A percentile compares a stretch with the other conserved stretches of the same genome.
phyloP scores from a whole-genome alignment of 2,797 vertebrate genomes.

The Hyperoplus immaculatus region DNA sequence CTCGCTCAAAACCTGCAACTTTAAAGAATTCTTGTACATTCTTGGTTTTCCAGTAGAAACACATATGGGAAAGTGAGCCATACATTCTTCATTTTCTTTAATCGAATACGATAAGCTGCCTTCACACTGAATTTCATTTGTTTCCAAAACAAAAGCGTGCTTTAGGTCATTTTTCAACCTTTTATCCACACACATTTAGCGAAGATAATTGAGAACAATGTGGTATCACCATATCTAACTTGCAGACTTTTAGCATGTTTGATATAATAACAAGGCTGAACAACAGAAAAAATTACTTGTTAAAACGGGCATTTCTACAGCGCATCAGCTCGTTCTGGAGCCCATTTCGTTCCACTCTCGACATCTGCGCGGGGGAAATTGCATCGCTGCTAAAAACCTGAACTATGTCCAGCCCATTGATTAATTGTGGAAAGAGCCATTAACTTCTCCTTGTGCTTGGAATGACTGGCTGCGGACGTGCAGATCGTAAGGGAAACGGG shows the following conservation, averaged over 20 bases:
- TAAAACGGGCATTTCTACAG: slow-evolving; percentile 38
- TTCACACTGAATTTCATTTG: background rate
- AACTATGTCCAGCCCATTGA: slow-evolving; percentile 63
- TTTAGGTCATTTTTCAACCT: background rate
- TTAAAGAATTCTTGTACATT: slow-evolving; percentile 27
- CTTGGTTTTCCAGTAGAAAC: slow-evolving; percentile 10
- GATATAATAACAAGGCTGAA: slow-evolving; percentile 10
- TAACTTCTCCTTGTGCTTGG: slow-evolving; percentile 95
- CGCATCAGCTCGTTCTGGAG: slow-evolving; percentile 46
- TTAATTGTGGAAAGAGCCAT: slow-evolving; percentile 97
- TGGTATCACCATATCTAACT: slow-evolving; percentile 22
- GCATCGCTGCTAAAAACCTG: slow-evolving; percentile 56
- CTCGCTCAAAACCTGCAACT: slow-evolving; percentile 5
- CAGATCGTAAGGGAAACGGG: slow-evolving; percentile 97
- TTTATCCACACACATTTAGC: background rate
- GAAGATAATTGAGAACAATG: slow-evolving; percentile 2
- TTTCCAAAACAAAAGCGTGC: slow-evolving; percentile 14
- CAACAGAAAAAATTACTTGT: slow-evolving; percentile 22
- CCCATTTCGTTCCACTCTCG: slow-evolving; percentile 47
- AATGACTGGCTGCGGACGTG: slow-evolving; percentile 97
- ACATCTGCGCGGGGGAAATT: slow-evolving; percentile 53
- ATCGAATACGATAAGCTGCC: background rate
- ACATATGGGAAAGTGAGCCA: background rate
- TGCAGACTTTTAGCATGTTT: slow-evolving; percentile 16
- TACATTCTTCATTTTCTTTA: background rate